These are phyloP conservation scores for Miichthys miiuy DNA, from an alignment of 2,797 vertebrate genomes.

Conservation along the genomic window DNA sequence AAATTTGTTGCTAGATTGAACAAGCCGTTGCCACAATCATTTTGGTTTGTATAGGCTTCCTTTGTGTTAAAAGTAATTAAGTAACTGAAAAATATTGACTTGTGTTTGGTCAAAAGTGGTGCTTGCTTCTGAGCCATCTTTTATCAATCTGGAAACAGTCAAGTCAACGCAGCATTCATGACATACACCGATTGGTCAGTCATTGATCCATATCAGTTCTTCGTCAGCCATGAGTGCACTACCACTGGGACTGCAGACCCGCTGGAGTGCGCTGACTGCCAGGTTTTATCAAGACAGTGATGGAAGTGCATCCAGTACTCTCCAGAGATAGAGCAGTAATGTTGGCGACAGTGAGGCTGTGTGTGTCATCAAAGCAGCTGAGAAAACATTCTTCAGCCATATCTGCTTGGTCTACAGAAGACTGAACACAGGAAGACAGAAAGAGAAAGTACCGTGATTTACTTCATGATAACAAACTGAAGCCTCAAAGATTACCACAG, in stretches of 20 bases:
- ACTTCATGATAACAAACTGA: constrained; percentile 6
- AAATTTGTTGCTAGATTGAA: neutral
- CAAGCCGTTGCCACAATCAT: neutral
- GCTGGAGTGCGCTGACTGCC: constrained; percentile 12
- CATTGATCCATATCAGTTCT: constrained; percentile 37
- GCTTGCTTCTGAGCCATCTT: neutral
- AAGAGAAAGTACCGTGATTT: neutral
- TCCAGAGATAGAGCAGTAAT: constrained; percentile 21
- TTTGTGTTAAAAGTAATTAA: neutral
- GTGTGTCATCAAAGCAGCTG: neutral
- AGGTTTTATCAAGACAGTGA: constrained; percentile 21
- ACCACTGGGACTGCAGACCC: constrained; percentile 23
- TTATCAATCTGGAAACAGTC: constrained; percentile 8
- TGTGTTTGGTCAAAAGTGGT: neutral
- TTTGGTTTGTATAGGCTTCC: neutral
- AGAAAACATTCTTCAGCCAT: neutral
- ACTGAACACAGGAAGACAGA: neutral
- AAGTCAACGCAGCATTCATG: constrained; percentile 1
- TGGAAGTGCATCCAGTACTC: constrained; percentile 31
- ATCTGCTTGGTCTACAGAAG: neutral
- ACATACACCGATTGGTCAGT: constrained; percentile 18
- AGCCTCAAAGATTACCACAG: constrained; percentile 26
- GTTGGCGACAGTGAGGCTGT: neutral
- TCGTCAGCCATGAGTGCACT: constrained; percentile 17
- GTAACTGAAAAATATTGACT: neutral